Base-by-base conservation (phyloP, 53 echinoderm and acorn worm species). In the Henricia sp. region DNA sequence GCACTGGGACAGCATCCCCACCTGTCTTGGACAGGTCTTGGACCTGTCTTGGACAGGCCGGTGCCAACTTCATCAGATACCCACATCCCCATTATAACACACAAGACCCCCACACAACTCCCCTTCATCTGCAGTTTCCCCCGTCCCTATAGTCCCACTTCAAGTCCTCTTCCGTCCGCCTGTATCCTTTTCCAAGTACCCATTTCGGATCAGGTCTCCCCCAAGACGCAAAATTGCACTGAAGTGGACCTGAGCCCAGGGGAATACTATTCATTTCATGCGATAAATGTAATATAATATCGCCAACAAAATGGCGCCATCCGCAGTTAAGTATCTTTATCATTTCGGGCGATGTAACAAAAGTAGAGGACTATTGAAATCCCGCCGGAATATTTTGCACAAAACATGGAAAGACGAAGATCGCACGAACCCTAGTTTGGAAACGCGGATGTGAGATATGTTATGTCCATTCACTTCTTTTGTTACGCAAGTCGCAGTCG, bases 141-240 rank as follows among this genome's bases (percentile, higher is more conserved):
- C 23, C 8, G n/a, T n/a, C n/a, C n/a, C 16, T 48, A 48, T 48
- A 9, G 9, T 9, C 48, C 16, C 48, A 9, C 48, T 48, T 16
- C 16, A 9, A n/a, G n/a, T n/a, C 19, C 23, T 55, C 39, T 37
- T 25, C 17, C 39, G 39, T 54, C 59, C 38, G 19, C 77, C 43
- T 60, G 59, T 77, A 53, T 77, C 59, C 23, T 39, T 59, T 43
- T 77, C 37, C 77, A 77, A 40, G 38, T 77, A 59, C 77, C 60
- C 60, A 39, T 59, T 77, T 60, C 59, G 41, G 77, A 77, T 77
- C 77, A 74, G 41, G 62, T 77, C 77, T 77, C 77, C n/a, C n/a
- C 60, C 58, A 77, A 77, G 77, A 77, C 42, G 77, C 42, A 25
- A 62, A 34, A 40, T 77, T 77, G 60, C 24, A 60, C 38, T 60